phyloP scores from a whole-genome alignment of 2,888 invertebrate species.

The Vandiemenella viatica region DNA sequence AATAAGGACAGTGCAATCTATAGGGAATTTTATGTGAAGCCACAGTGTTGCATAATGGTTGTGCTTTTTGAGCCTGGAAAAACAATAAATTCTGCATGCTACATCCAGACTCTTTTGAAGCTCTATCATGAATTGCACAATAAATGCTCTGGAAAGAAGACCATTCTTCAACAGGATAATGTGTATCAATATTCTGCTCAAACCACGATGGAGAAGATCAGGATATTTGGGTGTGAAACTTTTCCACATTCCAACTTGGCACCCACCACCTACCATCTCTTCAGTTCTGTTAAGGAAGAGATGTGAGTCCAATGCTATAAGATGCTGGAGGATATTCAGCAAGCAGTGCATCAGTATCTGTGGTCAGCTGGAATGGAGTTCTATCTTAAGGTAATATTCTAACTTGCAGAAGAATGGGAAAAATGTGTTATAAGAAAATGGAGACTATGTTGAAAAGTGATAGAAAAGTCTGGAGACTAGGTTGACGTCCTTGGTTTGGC shows the following conservation, averaged over 20 bases:
- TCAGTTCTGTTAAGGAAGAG: background rate
- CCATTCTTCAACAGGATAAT: background rate
- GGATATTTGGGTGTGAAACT: too few species aligned
- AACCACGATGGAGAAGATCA: too few species aligned
- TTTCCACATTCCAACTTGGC: too few species aligned
- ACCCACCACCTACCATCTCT: background rate
- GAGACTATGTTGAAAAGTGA: too few species aligned
- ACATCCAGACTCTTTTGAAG: background rate
- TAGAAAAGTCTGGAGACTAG: too few species aligned
- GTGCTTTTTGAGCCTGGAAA: background rate
- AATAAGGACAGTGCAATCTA: conserved; percentile 1
- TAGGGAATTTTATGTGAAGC: background rate
- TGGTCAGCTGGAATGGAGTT: too few species aligned
- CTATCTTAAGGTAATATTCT: too few species aligned
- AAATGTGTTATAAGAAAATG: too few species aligned
- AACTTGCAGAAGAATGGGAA: too few species aligned
- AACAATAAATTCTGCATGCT: background rate
- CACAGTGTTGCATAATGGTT: background rate
- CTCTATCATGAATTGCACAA: background rate
- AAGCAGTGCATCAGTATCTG: too few species aligned
- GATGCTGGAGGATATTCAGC: too few species aligned
- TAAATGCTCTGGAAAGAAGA: background rate
- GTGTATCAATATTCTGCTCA: background rate
- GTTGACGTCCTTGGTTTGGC: too few species aligned
- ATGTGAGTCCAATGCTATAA: background rate